Base-by-base conservation (phyloP, 2,888 invertebrate genomes). In the Apoderus coryli region DNA sequence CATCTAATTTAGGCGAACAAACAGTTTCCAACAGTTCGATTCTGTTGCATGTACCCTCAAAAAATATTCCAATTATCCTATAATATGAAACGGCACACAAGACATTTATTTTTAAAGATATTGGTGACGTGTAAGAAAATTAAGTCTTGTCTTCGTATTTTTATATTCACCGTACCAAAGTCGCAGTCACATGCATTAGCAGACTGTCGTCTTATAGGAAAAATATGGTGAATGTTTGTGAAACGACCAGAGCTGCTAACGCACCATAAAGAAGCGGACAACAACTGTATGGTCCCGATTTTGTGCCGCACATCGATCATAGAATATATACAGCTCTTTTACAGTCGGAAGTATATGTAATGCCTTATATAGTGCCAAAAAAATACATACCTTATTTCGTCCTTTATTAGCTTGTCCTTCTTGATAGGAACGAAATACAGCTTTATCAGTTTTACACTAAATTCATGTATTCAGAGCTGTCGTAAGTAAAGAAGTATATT, bases 171-270 rank as follows among this genome's bases (percentile, higher is more conserved):
- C n/a, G n/a, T n/a, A n/a, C n/a, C n/a, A n/a, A n/a, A n/a, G n/a
- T n/a, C n/a, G n/a, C n/a, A 10, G 4, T 25, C 25, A 25, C 25
- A 25, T 3, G 10, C 12, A 12, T 7, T 12, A 10, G 13, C 11
- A 25, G 12, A 25, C 9, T 25, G 25, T 25, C 25, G 10, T 25
- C 25, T 25, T 12, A 25, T 11, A 4, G 25, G 25, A 10, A 25
- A 25, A 25, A 11, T 11, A 25, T 25, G 25, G 4, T 10, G 10
- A 25, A 25, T 25, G 10, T 25, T 25, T 25, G 25, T 25, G 12
- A 25, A 25, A 25, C 25, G 25, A 25, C 25, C 25, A 25, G 25
- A 25, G 25, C 10, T 12, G 25, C 25, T 25, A 25, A 12, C 10
- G 25, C 5, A 4, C n/a, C n/a, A 25, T 11, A 25, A 25, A 10